phyloP scores from a whole-genome alignment of 2,888 invertebrate genomes.

The Tenodera sinensis region DNA sequence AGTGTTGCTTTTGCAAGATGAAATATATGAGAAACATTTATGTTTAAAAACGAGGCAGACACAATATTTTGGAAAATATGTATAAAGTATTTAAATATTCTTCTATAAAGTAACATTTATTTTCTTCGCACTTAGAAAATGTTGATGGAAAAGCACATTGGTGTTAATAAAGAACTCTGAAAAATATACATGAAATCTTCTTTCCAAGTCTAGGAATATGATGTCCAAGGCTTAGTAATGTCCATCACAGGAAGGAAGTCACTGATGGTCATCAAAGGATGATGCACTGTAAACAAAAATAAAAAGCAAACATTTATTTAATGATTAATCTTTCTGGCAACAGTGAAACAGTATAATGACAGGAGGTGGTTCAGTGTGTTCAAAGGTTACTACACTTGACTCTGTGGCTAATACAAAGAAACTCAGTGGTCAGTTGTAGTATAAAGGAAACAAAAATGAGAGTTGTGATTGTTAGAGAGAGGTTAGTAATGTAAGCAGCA shows the following conservation, averaged over 20 bases:
- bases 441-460: too few relatives aligned
- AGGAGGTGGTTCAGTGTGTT: too few relatives aligned
- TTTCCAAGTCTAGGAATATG: not conserved
- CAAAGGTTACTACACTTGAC: too few relatives aligned
- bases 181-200: not conserved
- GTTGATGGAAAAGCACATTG: slow-evolving; percentile 14
- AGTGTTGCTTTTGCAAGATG: not conserved
- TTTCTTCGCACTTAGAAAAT: not conserved
- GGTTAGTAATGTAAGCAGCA: too few relatives aligned
- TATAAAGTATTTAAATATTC: not conserved
- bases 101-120: not conserved
- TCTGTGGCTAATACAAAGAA: too few relatives aligned
- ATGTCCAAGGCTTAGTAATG: slow-evolving; percentile 5
- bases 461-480: too few relatives aligned
- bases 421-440: too few relatives aligned
- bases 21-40: not conserved
- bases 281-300: not conserved
- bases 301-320: not conserved
- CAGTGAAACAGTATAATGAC: too few relatives aligned
- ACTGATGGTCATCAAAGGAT: not conserved
- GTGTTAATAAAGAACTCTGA: slow-evolving; percentile 16
- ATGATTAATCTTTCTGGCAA: too few relatives aligned
- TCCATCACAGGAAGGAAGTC: not conserved
- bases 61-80: not conserved
- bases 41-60: not conserved